Evolutionary conservation across 2,888 invertebrate genomes (phyloP), one percentile per base, ranked within the genome.

Genomic region (Drosophila rellima): DNA sequence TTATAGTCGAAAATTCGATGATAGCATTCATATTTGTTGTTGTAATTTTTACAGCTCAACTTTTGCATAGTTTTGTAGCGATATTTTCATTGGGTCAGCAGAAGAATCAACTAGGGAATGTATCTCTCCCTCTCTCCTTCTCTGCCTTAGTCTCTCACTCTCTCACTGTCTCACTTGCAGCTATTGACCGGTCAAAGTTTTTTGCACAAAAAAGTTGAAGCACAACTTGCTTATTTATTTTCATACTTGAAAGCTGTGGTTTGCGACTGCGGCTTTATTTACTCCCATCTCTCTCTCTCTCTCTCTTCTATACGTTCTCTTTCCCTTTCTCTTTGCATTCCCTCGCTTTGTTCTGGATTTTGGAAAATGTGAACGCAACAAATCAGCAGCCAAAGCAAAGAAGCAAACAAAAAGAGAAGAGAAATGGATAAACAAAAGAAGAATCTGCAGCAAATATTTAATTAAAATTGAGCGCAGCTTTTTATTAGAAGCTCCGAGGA

Each of bases 191-290:
- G 40, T 42, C 52, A 55, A 79, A 70, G 62, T 65, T 64, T 45
- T 33, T 35, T 56, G 40, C 17, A 23, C 47, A 52, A 29, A 68
- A 72, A 48, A 37, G 26, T 18, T 29, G 55, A 57, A 74, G 44
- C 55, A 52, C 50, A 80, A 78, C 63, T 33, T 56, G 45, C 45
- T 81, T 84, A 81, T 81, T 82, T 84, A 81, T 82, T 84, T 82
- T 81, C 70, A 78, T 84, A 84, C 70, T 81, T 63, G 35, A 68
- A 63, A 83, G 65, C 78, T 60, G 62, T 62, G 74, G 70, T 50
- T 48, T 59, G 55, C 39, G 54, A 45, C 51, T 66, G 55, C 20
- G 66, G 76, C 56, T 63, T 64, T 40, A 51, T 56, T 39, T 39
- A 15, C n/a, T 47, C 6, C 33, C 40, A 15, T 26, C 33, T 23